Evolutionary conservation across 2,888 invertebrate species (phyloP), one percentile per base, ranked within the genome.

Genomic region (Oligia latruncula): DNA sequence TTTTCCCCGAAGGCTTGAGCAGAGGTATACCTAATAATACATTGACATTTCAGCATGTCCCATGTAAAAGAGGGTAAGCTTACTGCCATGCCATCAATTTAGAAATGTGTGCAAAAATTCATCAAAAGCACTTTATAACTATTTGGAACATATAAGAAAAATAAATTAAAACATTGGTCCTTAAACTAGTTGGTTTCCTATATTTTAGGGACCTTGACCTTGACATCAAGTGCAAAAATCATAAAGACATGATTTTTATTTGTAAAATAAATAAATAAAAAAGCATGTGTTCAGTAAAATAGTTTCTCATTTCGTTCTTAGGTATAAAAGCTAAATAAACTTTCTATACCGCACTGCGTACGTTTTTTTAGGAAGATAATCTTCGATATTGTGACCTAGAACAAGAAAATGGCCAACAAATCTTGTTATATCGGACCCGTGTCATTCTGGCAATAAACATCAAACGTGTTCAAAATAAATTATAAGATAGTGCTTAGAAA

Each of bases 311-410:
- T 71, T 62, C 68, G 6, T 35, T 58, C 29, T 23, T 35, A 64
- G 9, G 20, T 20, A 4, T 64, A 35, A 0, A 71, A 58, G 8
- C n/a, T 55, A 55, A 55, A 0, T 46, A 29, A 55, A 73, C 4
- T 66, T 79, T 60, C 0, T 52, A 1, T 74, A 75, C 75, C 87
- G 87, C 84, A 84, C 15, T 84, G 84, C 84, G 87, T 71, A 43
- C 15, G 15, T 70, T 73, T 64, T 73, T 83, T 75, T 29, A n/a
- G 1, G 13, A 52, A 71, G 74, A 83, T 35, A 58, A 52, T 15
- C 43, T 73, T 60, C 77, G 23, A 62, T 70, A 58, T 68, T 77
- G 68, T 73, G 74, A 84, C 74, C 83, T 72, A 71, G 23, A 55
- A 49, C 13, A 43, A 60, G 46, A 58, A 46, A 62, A 55, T 60